Conservation (phyloP, 2,113 vertebrate species). For the Tauraco erythrolophus region DNA sequence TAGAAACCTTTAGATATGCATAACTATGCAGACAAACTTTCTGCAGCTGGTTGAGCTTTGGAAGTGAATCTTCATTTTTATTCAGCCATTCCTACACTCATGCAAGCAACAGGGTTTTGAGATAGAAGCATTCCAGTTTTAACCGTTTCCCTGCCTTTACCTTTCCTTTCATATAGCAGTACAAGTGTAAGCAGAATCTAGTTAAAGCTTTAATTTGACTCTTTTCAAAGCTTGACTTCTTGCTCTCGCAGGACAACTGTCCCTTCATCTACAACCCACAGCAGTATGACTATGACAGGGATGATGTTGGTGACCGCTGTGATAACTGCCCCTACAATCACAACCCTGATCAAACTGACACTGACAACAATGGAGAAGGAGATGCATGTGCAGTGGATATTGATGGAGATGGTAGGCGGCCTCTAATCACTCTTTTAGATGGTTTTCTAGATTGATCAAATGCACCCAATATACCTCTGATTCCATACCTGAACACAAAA, state of each 20-base stretch:
- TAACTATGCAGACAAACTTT: not conserved
- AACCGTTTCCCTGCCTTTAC: not conserved
- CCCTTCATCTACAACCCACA: constrained; percentile 93
- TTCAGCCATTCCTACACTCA: not conserved
- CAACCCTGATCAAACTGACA: constrained; percentile 95
- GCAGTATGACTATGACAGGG: constrained; percentile 94
- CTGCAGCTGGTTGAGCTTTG: constrained; percentile 43
- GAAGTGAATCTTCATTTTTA: not conserved
- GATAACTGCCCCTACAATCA: constrained; percentile 96
- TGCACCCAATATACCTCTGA: not conserved
- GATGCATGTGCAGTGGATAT: constrained; percentile 96
- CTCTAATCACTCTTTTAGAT: not conserved
- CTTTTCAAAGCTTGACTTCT: not conserved
- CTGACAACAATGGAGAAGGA: constrained; percentile 95
- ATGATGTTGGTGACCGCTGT: constrained; percentile 94
- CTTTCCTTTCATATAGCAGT: not conserved
- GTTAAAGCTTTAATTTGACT: not conserved
- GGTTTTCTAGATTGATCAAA: not conserved
- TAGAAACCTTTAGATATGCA: not conserved
- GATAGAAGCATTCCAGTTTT: not conserved
- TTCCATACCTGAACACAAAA: not conserved
- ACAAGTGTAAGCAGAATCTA: not conserved
- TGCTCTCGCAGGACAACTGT: constrained; percentile 91
- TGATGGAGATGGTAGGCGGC: constrained; percentile 91
- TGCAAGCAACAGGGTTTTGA: not conserved